Conservation (phyloP, 2,113 vertebrate species). For the Ciconia maguari region DNA sequence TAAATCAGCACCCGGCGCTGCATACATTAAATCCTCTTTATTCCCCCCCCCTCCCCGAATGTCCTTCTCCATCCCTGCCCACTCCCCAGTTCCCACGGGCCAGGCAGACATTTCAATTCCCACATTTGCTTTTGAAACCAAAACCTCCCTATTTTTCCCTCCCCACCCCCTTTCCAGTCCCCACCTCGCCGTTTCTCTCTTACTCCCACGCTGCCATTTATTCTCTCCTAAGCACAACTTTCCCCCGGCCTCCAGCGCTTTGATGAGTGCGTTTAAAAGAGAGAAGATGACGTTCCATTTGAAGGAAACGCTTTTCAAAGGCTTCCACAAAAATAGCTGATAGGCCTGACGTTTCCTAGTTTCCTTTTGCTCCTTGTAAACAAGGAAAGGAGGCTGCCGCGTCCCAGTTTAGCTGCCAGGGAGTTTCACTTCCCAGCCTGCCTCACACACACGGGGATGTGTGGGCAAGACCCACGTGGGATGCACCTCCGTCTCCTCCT, state of each 20-base stretch:
- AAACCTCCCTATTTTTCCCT: background rate
- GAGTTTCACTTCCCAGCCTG: conserved; percentile 2
- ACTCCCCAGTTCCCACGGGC: fast-evolving
- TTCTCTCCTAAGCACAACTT: conserved; percentile 20
- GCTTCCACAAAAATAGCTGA: conserved; percentile 61
- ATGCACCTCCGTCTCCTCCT: background rate
- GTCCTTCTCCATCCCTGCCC: background rate
- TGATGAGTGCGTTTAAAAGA: conserved; percentile 43
- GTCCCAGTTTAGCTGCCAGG: conserved; percentile 51
- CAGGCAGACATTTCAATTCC: background rate
- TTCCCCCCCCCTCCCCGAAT: background rate
- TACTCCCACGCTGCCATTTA: conserved; percentile 36
- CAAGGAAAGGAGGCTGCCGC: conserved; percentile 43
- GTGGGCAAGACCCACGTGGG: background rate
- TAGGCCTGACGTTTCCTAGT: conserved; percentile 23
- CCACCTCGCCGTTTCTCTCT: background rate
- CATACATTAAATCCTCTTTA: background rate
- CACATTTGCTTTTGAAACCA: background rate
- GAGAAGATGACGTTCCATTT: conserved; percentile 1
- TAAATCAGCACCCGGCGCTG: background rate
- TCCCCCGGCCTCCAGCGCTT: conserved; percentile 24
- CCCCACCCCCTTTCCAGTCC: too few species aligned
- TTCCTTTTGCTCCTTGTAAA: conserved; percentile 41
- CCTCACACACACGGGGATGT: background rate
- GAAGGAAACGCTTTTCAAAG: conserved; percentile 62